Conservation (phyloP, 2,113 vertebrate genomes). For the Myrmophylax atrothorax region DNA sequence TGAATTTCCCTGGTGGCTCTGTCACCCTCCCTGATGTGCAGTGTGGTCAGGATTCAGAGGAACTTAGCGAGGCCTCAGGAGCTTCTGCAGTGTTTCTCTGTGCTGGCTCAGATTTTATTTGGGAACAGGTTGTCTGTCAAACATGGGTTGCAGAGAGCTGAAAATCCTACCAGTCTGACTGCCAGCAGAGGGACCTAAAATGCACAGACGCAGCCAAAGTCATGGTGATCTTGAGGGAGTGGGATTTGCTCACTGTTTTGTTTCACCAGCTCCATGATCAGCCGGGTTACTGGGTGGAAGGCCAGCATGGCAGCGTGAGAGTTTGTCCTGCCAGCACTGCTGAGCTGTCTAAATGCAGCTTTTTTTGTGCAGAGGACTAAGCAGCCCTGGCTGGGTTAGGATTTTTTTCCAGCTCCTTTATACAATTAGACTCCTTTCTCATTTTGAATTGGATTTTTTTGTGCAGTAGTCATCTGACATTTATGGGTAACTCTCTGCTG, state of each 20-base stretch:
- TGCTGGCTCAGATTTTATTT: not conserved
- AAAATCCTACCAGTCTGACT: not conserved
- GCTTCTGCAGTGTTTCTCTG: not conserved
- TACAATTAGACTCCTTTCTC: not conserved
- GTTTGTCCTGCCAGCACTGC: not conserved
- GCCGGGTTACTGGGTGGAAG: not conserved
- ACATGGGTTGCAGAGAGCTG: not conserved
- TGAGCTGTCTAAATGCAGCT: not conserved
- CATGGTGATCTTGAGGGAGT: not conserved
- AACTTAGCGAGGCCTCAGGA: not conserved
- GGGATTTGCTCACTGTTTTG: not conserved
- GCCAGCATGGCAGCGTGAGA: not conserved
- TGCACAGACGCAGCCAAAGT: not conserved
- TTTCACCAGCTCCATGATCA: not conserved
- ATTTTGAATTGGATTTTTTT: not conserved
- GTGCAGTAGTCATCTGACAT: not conserved
- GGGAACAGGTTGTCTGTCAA: not conserved
- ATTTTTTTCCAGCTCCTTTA: not conserved
- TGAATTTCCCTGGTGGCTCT: not conserved
- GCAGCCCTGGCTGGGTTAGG: not conserved
- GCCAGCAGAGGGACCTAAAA: slow-evolving; percentile 35
- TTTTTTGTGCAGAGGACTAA: not conserved
- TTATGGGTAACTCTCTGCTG: not conserved
- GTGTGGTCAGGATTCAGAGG: not conserved
- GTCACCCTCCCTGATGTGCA: fast-evolving